These are phyloP conservation scores for Hypselothyrea guttata DNA, from an alignment of 2,888 invertebrate species.

Conservation along the genomic window DNA sequence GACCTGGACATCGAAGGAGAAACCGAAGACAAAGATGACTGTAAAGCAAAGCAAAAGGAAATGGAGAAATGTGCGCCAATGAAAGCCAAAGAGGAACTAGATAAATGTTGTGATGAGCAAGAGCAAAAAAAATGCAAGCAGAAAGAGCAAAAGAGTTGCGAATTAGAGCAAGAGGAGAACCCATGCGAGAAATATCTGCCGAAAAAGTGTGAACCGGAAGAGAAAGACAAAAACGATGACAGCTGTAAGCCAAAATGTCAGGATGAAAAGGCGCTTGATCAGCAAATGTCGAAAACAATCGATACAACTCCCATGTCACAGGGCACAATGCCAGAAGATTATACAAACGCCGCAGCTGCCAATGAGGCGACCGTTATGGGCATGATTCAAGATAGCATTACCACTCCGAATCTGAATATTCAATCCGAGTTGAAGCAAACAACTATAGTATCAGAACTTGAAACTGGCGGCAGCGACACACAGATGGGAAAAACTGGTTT, in stretches of 20 bases:
- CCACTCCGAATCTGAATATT: too few relatives aligned
- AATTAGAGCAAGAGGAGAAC: background rate
- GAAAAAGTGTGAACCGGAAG: background rate
- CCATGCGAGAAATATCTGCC: background rate
- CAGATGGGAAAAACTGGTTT: background rate
- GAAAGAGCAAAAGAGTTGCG: background rate
- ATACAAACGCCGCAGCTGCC: background rate
- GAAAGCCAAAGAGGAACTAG: too few relatives aligned
- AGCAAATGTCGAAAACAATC: too few relatives aligned
- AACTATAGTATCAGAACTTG: too few relatives aligned
- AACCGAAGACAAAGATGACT: background rate
- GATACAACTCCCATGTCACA: background rate
- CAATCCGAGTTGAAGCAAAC: too few relatives aligned
- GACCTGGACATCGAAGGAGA: conserved; percentile 24
- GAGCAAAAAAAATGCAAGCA: background rate
- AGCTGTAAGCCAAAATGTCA: too few relatives aligned
- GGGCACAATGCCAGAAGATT: background rate
- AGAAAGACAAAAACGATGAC: background rate
- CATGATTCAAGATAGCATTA: background rate
- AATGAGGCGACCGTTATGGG: background rate
- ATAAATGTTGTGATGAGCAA: too few relatives aligned
- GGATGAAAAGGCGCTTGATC: too few relatives aligned
- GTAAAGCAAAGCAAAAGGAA: background rate
- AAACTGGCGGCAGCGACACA: too few relatives aligned
- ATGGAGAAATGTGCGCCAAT: too few relatives aligned